Evolutionary conservation across 2,113 vertebrate species (phyloP).

Genomic region (Carassius gibelio): DNA sequence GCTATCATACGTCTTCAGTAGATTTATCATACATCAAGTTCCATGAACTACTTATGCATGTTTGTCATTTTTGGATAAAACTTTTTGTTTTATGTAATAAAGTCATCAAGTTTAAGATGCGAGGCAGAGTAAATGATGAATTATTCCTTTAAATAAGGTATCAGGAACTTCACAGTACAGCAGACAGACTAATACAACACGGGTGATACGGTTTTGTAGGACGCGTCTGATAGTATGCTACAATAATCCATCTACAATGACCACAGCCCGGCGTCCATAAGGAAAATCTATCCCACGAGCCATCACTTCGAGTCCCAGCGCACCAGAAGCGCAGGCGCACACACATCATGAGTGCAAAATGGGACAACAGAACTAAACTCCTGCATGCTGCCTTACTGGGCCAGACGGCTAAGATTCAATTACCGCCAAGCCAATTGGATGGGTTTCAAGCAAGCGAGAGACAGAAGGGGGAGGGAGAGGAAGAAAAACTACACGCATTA

Average conservation of each 20-base stretch:
- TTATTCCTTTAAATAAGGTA: slow-evolving; percentile 8
- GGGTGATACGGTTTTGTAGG: slow-evolving; percentile 9
- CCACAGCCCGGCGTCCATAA: slow-evolving; percentile 38
- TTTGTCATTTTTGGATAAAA: background rate
- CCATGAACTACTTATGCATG: too few relatives aligned
- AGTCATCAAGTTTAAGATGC: background rate
- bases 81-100: background rate
- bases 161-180: background rate
- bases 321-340: slow-evolving; percentile 34
- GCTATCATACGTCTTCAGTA: background rate
- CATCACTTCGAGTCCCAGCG: slow-evolving; percentile 19
- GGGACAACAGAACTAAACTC: slow-evolving; percentile 49
- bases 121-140: background rate
- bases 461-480: slow-evolving; percentile 18
- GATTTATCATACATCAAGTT: background rate
- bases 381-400: slow-evolving; percentile 35
- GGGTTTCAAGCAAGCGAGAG: slow-evolving; percentile 24
- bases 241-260: slow-evolving; percentile 52
- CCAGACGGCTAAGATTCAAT: slow-evolving; percentile 49
- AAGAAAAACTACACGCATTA: slow-evolving; percentile 36
- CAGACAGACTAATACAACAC: slow-evolving; percentile 29
- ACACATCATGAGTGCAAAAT: slow-evolving; percentile 46
- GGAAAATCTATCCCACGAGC: slow-evolving; percentile 43
- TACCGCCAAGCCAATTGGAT: slow-evolving; percentile 46
- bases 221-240: slow-evolving; percentile 41